Percentiles rank a stretch among this genome's conserved stretches.
phyloP scores from a whole-genome alignment of 2,888 invertebrate genomes.

The Calameuta filiformis region DNA sequence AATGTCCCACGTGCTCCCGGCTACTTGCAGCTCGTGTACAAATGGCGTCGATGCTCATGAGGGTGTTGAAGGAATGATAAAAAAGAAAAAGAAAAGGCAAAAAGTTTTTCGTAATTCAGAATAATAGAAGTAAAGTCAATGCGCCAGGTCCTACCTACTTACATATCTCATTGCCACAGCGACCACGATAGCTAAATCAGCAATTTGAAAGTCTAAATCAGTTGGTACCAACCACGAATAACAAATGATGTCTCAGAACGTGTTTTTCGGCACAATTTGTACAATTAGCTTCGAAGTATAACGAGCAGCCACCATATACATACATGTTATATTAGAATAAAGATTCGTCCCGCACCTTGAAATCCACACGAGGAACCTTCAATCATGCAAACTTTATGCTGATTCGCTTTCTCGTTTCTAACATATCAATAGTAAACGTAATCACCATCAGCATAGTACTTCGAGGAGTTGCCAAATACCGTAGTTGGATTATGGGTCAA shows the following conservation, averaged over 20 bases:
- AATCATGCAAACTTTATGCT: neutral
- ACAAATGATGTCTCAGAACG: neutral
- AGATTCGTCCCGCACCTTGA: neutral
- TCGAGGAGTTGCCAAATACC: neutral
- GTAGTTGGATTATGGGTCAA: neutral
- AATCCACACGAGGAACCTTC: neutral
- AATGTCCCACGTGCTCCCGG: conserved; percentile 3
- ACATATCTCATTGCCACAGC: neutral
- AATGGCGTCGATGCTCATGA: neutral
- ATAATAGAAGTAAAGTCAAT: neutral
- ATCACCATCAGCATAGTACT: neutral
- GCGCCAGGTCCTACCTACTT: neutral
- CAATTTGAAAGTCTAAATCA: neutral
- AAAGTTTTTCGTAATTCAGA: neutral
- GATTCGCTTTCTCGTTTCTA: neutral
- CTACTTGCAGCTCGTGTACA: neutral
- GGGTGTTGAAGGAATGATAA: neutral
- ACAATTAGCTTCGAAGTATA: neutral
- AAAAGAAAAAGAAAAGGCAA: neutral
- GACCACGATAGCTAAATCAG: neutral
- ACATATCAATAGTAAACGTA: neutral
- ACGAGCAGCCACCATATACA: neutral
- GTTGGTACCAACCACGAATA: neutral
- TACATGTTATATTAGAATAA: neutral
- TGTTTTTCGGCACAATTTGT: neutral